Conservation (phyloP, 1,140 invertebrate species). For the Trichonephila clavata region DNA sequence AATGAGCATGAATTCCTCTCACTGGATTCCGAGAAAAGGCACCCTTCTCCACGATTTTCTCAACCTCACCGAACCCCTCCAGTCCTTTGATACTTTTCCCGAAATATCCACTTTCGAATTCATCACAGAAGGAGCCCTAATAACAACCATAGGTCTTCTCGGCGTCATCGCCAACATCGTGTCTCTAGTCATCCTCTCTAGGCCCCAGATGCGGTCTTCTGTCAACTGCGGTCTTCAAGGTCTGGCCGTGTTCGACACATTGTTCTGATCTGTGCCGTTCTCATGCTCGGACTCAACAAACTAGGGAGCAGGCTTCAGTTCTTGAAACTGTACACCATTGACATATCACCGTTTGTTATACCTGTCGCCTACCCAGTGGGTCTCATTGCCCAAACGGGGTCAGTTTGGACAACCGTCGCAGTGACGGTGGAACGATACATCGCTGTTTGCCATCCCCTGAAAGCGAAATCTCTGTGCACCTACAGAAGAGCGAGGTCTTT, state of each 20-base stretch:
- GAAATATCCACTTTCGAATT: conserved; percentile 71
- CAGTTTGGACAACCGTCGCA: conserved; percentile 96
- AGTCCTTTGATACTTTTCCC: neutral
- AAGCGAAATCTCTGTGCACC: conserved; percentile 93
- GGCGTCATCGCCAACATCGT: conserved; percentile 71
- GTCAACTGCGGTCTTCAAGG: conserved; percentile 71
- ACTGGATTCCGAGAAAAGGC: neutral
- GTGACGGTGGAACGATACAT: conserved; percentile 98
- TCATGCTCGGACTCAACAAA: conserved; percentile 66
- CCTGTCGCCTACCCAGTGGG: conserved; percentile 92
- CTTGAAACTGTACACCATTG: conserved; percentile 85
- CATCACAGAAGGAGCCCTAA: conserved; percentile 64
- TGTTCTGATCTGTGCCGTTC: conserved; percentile 57
- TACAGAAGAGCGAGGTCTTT: conserved; percentile 92
- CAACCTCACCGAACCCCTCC: conserved; percentile 34
- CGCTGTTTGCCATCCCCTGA: conserved; percentile 96
- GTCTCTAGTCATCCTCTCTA: conserved; percentile 59
- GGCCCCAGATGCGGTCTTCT: conserved; percentile 71
- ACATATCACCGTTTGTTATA: conserved; percentile 90
- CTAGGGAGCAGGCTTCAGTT: conserved; percentile 33
- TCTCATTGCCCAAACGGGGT: conserved; percentile 92
- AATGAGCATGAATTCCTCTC: conserved; percentile 41
- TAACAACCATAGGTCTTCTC: conserved; percentile 46
- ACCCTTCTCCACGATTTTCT: conserved; percentile 11
- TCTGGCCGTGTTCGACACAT: conserved; percentile 70